Percentiles rank a stretch among this genome's conserved stretches.
Conservation (phyloP, 2,797 vertebrate species). For the Gambusia yucatana region DNA sequence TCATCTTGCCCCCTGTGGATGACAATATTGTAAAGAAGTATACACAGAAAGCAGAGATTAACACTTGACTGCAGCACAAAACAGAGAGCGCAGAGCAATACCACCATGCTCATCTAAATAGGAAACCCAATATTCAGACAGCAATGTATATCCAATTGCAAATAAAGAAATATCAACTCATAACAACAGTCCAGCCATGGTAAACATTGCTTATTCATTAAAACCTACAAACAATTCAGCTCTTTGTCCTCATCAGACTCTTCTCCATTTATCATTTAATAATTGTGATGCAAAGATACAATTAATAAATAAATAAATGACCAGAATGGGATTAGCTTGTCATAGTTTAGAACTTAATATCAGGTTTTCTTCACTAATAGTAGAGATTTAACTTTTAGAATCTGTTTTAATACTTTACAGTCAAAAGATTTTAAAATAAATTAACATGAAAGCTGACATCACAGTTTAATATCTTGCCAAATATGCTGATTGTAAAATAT, state of each 20-base stretch:
- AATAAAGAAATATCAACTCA: not conserved
- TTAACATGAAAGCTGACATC: not conserved
- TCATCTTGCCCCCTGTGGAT: slow-evolving; percentile 42
- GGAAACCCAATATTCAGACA: slow-evolving; percentile 20
- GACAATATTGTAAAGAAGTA: slow-evolving; percentile 19
- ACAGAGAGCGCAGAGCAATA: slow-evolving; percentile 32
- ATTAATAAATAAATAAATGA: not conserved
- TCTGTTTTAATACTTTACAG: not conserved
- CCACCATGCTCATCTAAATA: slow-evolving; percentile 28
- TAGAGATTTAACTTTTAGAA: not conserved
- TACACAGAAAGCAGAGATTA: slow-evolving; percentile 31
- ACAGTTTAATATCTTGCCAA: not conserved
- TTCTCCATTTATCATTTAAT: not conserved
- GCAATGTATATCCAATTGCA: slow-evolving; percentile 1
- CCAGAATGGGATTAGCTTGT: not conserved
- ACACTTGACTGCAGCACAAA: slow-evolving; percentile 68
- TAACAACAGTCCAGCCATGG: not conserved
- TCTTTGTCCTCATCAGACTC: not conserved
- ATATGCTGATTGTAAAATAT: not conserved
- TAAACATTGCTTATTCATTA: not conserved
- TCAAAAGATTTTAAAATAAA: not conserved
- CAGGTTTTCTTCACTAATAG: not conserved
- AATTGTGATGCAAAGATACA: not conserved
- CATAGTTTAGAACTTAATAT: not conserved
- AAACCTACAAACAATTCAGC: not conserved